phyloP scores from a whole-genome alignment of 2,113 vertebrate genomes.

The Corydoras maculifer region DNA sequence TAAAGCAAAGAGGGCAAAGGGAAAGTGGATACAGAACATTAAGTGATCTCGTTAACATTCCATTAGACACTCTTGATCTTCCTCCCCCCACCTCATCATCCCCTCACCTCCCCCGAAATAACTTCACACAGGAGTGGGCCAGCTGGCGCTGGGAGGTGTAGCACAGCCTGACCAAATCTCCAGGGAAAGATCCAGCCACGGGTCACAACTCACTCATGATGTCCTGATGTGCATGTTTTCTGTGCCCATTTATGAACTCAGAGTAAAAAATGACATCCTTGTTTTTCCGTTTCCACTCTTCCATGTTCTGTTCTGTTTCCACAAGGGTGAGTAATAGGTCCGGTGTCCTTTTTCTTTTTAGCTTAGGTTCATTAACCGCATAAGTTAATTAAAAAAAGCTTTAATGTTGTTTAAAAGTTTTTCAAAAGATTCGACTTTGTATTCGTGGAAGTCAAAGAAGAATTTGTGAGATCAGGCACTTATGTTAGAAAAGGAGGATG shows the following conservation, averaged over 20 bases:
- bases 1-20: constrained; percentile 32
- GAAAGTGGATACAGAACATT: constrained; percentile 53
- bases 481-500: not conserved
- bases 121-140: constrained; percentile 44
- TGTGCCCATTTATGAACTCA: not conserved
- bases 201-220: constrained; percentile 29
- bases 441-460: too few species aligned
- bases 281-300: not conserved
- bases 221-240: not conserved
- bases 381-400: too few species aligned
- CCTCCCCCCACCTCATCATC: not conserved
- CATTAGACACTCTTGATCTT: constrained; percentile 53
- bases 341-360: too few species aligned
- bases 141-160: constrained; percentile 36
- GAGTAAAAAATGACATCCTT: not conserved
- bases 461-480: not conserved
- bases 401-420: too few species aligned
- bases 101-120: not conserved
- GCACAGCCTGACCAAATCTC: constrained; percentile 1
- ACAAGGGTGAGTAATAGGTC: too few species aligned
- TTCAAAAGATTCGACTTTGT: too few species aligned
- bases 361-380: too few species aligned
- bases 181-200: constrained; percentile 16
- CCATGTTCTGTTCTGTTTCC: constrained; percentile 21
- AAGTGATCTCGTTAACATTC: constrained; percentile 73